phyloP scores from a whole-genome alignment of 1,140 invertebrate genomes.

The Calephelis virginiensis region DNA sequence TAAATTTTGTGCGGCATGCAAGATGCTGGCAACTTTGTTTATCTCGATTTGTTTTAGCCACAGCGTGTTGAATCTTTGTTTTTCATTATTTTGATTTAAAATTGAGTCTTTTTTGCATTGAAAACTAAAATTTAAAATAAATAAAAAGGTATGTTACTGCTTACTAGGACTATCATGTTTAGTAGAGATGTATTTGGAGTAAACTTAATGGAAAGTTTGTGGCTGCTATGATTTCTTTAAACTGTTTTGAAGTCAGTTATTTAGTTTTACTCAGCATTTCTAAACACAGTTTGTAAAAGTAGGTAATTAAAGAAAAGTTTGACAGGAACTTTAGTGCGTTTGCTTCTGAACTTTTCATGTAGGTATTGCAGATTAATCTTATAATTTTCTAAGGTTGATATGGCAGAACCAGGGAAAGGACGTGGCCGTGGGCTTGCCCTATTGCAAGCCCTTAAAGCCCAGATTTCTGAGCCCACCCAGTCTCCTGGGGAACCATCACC shows the following conservation, averaged over 20 bases:
- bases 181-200: too few species aligned
- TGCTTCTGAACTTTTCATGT: background rate
- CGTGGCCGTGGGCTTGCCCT: constrained; percentile 61
- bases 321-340: background rate
- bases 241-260: background rate
- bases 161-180: too few species aligned
- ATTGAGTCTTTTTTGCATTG: too few species aligned
- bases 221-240: background rate
- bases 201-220: too few species aligned
- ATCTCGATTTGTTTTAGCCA: too few species aligned
- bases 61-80: too few species aligned
- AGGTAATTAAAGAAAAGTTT: constrained; percentile 2
- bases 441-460: constrained; percentile 52
- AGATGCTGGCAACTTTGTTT: too few species aligned
- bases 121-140: too few species aligned
- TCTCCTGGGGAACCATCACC: constrained; percentile 33
- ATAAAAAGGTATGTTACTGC: too few species aligned
- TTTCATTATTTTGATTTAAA: too few species aligned
- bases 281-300: constrained; percentile 3
- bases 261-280: background rate
- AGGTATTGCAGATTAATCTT: background rate
- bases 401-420: constrained; percentile 52
- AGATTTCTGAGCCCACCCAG: constrained; percentile 36
- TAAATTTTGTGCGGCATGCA: too few species aligned
- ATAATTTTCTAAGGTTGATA: constrained; percentile 29